Evolutionary conservation across 2,113 vertebrate species (phyloP).

Genomic region (Cheilinus undulatus): DNA sequence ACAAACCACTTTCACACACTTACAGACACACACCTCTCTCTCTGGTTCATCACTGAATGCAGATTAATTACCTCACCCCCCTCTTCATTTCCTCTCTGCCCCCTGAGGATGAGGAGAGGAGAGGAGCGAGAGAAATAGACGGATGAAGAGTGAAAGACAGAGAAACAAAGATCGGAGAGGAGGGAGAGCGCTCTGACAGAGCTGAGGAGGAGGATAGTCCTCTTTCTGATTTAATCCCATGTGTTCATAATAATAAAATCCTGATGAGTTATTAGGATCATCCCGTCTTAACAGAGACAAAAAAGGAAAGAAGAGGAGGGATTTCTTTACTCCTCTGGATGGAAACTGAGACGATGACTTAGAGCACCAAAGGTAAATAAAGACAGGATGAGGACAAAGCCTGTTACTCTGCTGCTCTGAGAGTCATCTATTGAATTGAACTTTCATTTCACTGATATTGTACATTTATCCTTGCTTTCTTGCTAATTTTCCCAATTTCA

Average conservation of each 20-base stretch:
- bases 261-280: constrained; percentile 55
- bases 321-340: too few species aligned
- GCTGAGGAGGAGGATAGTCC: constrained; percentile 23
- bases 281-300: constrained; percentile 25
- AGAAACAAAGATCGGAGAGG: background rate
- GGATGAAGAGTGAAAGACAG: constrained; percentile 24
- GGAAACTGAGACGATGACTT: too few species aligned
- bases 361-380: too few species aligned
- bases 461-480: too few species aligned
- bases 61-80: constrained; percentile 60
- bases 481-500: too few species aligned
- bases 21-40: constrained; percentile 1
- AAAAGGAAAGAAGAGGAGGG: background rate
- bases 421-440: too few species aligned
- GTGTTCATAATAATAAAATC: constrained; percentile 25
- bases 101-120: constrained; percentile 45
- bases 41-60: constrained; percentile 35
- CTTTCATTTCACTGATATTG: too few species aligned
- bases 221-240: constrained; percentile 42
- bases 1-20: background rate
- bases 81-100: constrained; percentile 41
- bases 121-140: constrained; percentile 27
- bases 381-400: too few species aligned
- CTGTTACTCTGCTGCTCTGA: too few species aligned
- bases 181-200: background rate